Evolutionary conservation across 2,113 vertebrate genomes (phyloP), one percentile per base, ranked within the genome.

Genomic region (Cyprinodon tularosa): DNA sequence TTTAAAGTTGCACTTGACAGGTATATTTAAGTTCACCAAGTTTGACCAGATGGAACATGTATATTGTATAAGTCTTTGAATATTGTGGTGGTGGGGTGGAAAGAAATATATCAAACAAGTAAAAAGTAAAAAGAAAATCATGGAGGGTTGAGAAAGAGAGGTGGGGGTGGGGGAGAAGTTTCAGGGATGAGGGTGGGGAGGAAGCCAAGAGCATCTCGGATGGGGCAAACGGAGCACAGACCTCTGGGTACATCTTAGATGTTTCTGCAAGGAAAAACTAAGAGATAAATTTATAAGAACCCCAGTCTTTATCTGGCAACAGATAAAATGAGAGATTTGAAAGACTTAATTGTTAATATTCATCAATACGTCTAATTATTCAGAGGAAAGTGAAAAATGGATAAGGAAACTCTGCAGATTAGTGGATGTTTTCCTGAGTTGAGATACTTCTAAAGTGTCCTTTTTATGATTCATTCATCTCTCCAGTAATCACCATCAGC

Each of bases 1-100:
- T 93, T 92, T 90, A 85, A 93, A 92, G 89, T 92, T 93, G 86
- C 90, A 89, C 88, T 93, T 94, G 94, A 94, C 94, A 95, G 93
- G 93, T 93, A 93, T 90, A 91, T 91, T 93, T 91, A 92, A 93
- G 93, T 94, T 94, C 87, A 92, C 85, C 88, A 86, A 92, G 91
- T 91, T 89, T 93, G 92, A 93, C 92, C 93, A 94, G 92, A 94
- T 92, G 91, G 91, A 89, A 66, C 91, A 94, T 93, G 88, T 90
- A 93, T 93, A 92, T 94, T 93, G 86, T 91, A 94, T 93, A 92
- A 94, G 90, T 87, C 88, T 92, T 87, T 91, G 85, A 92, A 93
- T 90, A 82, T 82, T 80, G 80, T 74, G 85, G 84, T 76, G 83
- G 84, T 80, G 61, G 82, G 87, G 80, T 71, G 83, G 71, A 86